Percentiles rank a stretch among this genome's conserved stretches.
Evolutionary conservation across 2,888 invertebrate genomes (phyloP).

Genomic region (Dicyrtomina minuta): DNA sequence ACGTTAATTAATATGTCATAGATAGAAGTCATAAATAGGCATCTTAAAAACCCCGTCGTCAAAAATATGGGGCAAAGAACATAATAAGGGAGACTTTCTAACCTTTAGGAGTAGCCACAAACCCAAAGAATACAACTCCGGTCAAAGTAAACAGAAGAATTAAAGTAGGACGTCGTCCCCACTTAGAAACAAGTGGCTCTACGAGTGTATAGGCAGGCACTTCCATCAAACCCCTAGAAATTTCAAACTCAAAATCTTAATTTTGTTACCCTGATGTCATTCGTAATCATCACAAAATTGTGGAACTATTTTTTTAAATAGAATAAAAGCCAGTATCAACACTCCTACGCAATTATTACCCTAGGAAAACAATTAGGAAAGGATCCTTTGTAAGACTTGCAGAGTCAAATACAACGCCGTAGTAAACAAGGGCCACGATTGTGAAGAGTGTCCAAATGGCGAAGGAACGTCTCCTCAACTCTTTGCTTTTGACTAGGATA

Average conservation of each 20-base stretch:
- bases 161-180: conserved; percentile 48
- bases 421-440: conserved; percentile 48
- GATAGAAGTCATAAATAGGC: background rate
- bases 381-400: conserved; percentile 47
- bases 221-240: conserved; percentile 49
- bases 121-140: conserved; percentile 40
- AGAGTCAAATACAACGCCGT: conserved; percentile 49
- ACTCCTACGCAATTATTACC: too few species aligned
- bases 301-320: too few species aligned
- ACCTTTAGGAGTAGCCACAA: conserved; percentile 40
- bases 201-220: conserved; percentile 49
- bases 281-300: background rate
- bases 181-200: conserved; percentile 45
- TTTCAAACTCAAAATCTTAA: conserved; percentile 4
- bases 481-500: conserved; percentile 43
- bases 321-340: too few species aligned
- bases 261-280: conserved; percentile 4
- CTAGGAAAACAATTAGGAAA: conserved; percentile 49
- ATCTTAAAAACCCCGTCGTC: too few species aligned
- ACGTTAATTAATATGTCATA: too few species aligned
- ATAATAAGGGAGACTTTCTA: background rate
- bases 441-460: conserved; percentile 50
- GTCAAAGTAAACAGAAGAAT: conserved; percentile 43
- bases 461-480: conserved; percentile 46
- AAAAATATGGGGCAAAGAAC: background rate